phyloP scores from a whole-genome alignment of 2,888 invertebrate genomes.

The Xylocampa areola region DNA sequence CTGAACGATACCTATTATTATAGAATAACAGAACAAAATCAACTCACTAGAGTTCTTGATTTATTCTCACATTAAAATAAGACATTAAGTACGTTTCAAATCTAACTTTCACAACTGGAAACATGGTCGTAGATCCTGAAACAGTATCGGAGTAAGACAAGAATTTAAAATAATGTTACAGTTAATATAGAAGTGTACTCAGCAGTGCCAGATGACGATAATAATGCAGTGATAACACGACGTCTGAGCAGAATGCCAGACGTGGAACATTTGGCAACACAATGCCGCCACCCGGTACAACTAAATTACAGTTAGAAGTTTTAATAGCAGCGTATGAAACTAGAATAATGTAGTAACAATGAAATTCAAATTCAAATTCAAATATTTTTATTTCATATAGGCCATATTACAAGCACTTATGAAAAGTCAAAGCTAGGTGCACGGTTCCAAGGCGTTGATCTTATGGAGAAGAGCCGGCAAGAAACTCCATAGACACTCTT shows the following conservation, averaged over 20 bases:
- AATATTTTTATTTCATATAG: no score
- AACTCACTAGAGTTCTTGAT: no score
- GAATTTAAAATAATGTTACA: constrained; percentile 23
- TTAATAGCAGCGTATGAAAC: constrained; percentile 24
- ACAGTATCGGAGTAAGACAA: constrained; percentile 19
- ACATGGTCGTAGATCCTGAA: constrained; percentile 6
- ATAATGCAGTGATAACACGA: constrained; percentile 25
- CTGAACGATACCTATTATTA: no score
- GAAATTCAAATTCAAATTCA: no score
- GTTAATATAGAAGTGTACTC: constrained; percentile 2
- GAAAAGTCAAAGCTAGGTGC: no score
- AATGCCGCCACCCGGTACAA: neutral
- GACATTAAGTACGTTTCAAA: constrained; percentile 5
- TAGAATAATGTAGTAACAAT: constrained; percentile 1
- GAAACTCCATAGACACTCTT: no score
- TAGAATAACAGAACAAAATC: no score
- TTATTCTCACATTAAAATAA: no score
- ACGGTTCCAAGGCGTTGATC: no score
- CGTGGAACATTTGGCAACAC: constrained; percentile 22
- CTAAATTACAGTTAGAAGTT: constrained; percentile 33
- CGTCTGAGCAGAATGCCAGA: constrained; percentile 27
- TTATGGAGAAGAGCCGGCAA: no score
- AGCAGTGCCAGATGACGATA: constrained; percentile 33
- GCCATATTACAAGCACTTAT: no score
- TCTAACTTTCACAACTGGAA: neutral